Base-by-base conservation (phyloP, 2,888 invertebrate species). In the Acrocera orbiculus region DNA sequence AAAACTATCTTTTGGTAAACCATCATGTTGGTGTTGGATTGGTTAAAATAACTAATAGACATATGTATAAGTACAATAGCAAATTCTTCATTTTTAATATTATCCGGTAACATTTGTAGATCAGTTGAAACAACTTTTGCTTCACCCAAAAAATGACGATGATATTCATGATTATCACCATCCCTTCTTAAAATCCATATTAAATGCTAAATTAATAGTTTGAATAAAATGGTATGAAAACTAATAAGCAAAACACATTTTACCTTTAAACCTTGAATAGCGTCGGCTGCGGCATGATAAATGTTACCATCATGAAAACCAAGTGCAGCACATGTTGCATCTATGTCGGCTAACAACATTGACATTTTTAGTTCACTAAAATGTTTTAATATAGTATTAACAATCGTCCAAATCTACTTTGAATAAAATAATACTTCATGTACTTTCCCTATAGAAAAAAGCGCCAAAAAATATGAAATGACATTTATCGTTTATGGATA, bases 41-140 rank as follows among this genome's bases (percentile, higher is more conserved):
- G 11, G 93, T 93, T 41, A 98, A 64, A 59, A 95, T 96, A 14
- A 93, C 87, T 40, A 95, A 54, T 35, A 98, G 56, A 15, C 66
- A 76, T 29, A n/a, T n/a, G n/a, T n/a, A 95, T 64, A 5, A 85
- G 69, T 27, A 90, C 77, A 61, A 95, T 92, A 58, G 89, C 86
- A 25, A 90, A 64, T 50, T 85, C 81, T 28, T 65, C 62, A 41
- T 89, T 76, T 32, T 78, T 70, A 51, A 76, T 70, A 53, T 86
- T 78, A 45, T 76, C 72, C 42, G 81, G 73, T 38, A 95, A 58
- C 61, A 98, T 75, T 7, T 86, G 90, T 38, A 98, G 67, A 67
- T 96, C 95, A 16, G 81, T 86, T 62, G 85, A 79, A 31, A 98
- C 58, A 35, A 96, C 74, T 62, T 89, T 83, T 3, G 82, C 76